Evolutionary conservation across 2,797 vertebrate species (phyloP).

Genomic region (Sarcoramphus papa): DNA sequence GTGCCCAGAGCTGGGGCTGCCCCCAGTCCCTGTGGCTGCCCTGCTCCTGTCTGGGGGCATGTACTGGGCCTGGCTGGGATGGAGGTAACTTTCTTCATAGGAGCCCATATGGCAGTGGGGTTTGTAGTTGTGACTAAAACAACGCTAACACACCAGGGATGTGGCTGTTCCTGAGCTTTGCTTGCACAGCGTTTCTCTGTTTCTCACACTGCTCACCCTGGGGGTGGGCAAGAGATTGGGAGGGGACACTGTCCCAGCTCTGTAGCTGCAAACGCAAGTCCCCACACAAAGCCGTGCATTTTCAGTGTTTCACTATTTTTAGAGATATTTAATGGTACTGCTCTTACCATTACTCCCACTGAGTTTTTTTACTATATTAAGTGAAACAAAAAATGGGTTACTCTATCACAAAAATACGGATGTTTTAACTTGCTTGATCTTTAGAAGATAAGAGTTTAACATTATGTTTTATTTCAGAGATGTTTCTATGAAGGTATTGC

Average conservation of each 20-base stretch:
- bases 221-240: neutral
- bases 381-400: neutral
- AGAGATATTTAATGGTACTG: neutral
- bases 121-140: neutral
- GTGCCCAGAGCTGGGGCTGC: neutral
- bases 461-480: neutral
- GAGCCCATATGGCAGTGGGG: neutral
- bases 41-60: neutral
- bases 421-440: neutral
- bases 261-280: neutral
- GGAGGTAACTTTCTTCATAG: neutral
- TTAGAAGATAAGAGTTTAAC: neutral
- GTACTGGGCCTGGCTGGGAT: too few relatives aligned
- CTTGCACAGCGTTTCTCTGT: neutral
- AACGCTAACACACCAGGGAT: neutral
- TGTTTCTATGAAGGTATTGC: neutral
- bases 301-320: neutral
- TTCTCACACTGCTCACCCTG: neutral
- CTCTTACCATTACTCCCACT: neutral
- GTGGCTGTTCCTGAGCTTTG: neutral
- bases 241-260: rapidly evolving
- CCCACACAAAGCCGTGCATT: neutral
- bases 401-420: neutral
- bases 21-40: neutral
- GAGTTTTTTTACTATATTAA: neutral